Evolutionary conservation across 2,888 invertebrate genomes (phyloP).

Genomic region (Aricia artaxerxes): DNA sequence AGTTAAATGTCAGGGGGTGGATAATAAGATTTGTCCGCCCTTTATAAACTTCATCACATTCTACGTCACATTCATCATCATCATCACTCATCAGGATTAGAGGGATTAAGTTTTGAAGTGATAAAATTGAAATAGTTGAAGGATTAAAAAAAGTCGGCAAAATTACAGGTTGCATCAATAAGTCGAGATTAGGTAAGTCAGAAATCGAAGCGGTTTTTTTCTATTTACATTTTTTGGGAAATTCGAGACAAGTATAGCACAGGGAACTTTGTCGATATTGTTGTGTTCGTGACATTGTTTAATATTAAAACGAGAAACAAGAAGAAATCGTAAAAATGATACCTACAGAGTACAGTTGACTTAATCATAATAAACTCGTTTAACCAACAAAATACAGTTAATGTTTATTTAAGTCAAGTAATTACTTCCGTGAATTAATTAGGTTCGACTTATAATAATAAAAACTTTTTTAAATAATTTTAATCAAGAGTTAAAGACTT

Average conservation of each 20-base stretch:
- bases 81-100: neutral
- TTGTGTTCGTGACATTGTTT: too few relatives aligned
- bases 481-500: neutral
- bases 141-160: too few relatives aligned
- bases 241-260: too few relatives aligned
- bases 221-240: too few relatives aligned
- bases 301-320: neutral
- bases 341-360: neutral
- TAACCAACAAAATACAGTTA: neutral
- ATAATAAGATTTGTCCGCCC: slow-evolving; percentile 25
- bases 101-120: neutral
- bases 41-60: neutral
- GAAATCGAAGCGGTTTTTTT: too few relatives aligned
- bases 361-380: neutral
- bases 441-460: neutral
- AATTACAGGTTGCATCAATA: too few relatives aligned
- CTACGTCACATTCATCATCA: neutral
- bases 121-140: too few relatives aligned
- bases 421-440: slow-evolving; percentile 14
- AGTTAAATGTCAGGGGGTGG: slow-evolving; percentile 18
- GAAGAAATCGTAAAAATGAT: neutral
- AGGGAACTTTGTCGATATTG: too few relatives aligned
- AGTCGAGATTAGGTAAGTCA: too few relatives aligned
- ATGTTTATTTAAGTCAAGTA: neutral
- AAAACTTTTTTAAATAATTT: neutral